phyloP scores from a whole-genome alignment of 2,797 vertebrate genomes.

The Enoplosus armatus region DNA sequence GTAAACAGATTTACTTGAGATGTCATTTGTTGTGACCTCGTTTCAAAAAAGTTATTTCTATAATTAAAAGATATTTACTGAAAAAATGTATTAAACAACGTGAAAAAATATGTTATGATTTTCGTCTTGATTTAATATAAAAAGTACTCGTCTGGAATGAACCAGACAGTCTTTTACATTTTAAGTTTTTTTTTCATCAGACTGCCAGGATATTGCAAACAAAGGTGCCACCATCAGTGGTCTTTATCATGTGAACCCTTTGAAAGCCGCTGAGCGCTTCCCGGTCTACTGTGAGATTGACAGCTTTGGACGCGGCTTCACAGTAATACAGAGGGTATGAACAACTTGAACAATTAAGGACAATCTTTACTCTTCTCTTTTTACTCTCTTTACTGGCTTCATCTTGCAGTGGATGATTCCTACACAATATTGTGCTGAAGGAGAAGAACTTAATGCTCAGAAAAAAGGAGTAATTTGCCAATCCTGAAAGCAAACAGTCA shows the following conservation, averaged over 20 bases:
- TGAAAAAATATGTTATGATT: no score
- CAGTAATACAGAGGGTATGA: conserved; percentile 94
- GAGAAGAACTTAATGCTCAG: no score
- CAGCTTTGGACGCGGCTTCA: conserved; percentile 91
- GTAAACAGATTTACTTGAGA: conserved; percentile 37
- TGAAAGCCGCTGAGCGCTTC: conserved; percentile 86
- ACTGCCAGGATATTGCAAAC: conserved; percentile 96
- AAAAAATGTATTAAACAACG: no score
- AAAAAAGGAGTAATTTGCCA: not conserved
- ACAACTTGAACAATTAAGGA: not conserved
- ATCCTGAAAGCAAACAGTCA: not conserved
- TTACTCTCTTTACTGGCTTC: not conserved
- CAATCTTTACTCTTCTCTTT: no score
- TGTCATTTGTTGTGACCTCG: not conserved
- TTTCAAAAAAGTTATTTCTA: not conserved
- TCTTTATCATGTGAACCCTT: conserved; percentile 94
- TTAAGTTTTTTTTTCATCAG: conserved; percentile 78
- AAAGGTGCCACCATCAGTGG: conserved; percentile 93
- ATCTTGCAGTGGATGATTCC: not conserved
- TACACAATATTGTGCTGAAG: not conserved
- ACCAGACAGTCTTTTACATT: no score
- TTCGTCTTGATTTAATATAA: no score
- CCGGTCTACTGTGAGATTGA: conserved; percentile 98
- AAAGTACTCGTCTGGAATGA: no score
- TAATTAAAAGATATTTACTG: not conserved